Percentiles rank a stretch among this genome's conserved stretches.
Evolutionary conservation across 2,113 vertebrate species (phyloP).

Genomic region (Pangasianodon hypophthalmus): DNA sequence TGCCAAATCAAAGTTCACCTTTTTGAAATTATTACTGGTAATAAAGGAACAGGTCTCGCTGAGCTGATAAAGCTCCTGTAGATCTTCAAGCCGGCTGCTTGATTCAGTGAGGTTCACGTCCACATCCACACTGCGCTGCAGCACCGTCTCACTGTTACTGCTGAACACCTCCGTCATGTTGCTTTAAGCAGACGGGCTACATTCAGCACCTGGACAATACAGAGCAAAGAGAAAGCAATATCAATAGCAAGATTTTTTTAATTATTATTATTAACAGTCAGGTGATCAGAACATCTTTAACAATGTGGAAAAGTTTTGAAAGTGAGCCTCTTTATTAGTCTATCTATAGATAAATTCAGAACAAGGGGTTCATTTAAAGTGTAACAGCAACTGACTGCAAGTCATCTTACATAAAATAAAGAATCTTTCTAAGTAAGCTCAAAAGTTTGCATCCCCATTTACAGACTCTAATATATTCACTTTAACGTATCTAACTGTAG

Average conservation of each 20-base stretch:
- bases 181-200: background rate
- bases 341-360: background rate
- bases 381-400: background rate
- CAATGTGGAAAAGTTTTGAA: background rate
- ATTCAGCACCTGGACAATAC: background rate
- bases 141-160: constrained; percentile 69
- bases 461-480: background rate
- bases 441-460: background rate
- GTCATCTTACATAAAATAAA: background rate
- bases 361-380: no score
- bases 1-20: constrained; percentile 55
- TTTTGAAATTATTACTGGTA: constrained; percentile 59
- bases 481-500: background rate
- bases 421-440: background rate
- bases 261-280: background rate
- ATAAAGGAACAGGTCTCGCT: constrained; percentile 71
- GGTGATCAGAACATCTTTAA: background rate
- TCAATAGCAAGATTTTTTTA: background rate
- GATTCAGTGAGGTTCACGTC: constrained; percentile 41
- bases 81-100: constrained; percentile 45
- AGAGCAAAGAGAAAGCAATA: background rate
- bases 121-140: constrained; percentile 64
- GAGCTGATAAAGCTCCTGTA: constrained; percentile 68
- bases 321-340: background rate
- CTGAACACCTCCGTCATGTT: constrained; percentile 72